Evolutionary conservation across 2,797 vertebrate genomes (phyloP).

Genomic region (Peromyscus nudipes): DNA sequence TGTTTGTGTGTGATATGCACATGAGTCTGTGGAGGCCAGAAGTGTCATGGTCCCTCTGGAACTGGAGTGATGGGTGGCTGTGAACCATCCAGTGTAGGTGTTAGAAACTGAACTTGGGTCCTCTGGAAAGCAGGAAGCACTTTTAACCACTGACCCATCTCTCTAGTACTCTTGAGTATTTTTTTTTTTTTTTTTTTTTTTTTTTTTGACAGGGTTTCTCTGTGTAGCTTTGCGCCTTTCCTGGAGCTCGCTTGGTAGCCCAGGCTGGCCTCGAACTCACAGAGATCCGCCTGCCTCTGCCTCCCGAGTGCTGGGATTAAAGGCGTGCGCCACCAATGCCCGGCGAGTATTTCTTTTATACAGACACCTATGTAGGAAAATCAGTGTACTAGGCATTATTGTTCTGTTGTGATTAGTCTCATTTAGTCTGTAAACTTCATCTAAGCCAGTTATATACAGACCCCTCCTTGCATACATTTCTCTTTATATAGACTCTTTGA

Average conservation of each 20-base stretch:
- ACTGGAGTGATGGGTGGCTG: background rate
- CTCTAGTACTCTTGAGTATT: background rate
- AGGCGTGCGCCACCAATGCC: too few relatives aligned
- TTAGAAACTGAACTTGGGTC: background rate
- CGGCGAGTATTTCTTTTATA: background rate
- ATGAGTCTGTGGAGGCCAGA: background rate
- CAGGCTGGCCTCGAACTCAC: too few relatives aligned
- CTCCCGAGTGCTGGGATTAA: too few relatives aligned
- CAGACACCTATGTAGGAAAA: background rate
- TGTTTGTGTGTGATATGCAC: rapidly evolving
- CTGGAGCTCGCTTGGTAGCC: too few relatives aligned
- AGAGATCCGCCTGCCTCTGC: too few relatives aligned
- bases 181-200: too few relatives aligned
- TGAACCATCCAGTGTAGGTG: background rate
- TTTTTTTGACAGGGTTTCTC: too few relatives aligned
- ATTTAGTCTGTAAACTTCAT: background rate
- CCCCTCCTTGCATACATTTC: background rate
- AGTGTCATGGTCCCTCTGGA: background rate
- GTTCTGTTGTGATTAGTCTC: background rate
- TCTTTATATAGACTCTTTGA: background rate
- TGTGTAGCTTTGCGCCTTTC: too few relatives aligned
- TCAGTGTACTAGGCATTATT: background rate
- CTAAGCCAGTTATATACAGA: background rate
- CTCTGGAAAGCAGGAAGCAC: background rate
- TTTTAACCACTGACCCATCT: background rate